phyloP scores from a whole-genome alignment of 2,888 invertebrate species.

The Alloscopus bannaensis region DNA sequence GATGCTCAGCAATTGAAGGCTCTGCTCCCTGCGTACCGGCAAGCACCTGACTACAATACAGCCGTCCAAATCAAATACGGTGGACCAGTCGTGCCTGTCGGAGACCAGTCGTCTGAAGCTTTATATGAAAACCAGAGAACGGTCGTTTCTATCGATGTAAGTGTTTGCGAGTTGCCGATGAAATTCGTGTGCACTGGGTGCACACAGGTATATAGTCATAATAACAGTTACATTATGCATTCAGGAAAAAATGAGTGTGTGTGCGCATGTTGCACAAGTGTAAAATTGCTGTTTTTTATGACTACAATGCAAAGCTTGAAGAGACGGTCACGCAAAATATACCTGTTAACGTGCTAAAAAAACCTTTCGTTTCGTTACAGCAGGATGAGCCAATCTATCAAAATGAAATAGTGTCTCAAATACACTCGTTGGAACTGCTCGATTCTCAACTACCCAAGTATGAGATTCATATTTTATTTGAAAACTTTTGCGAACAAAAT shows the following conservation, averaged over 20 bases:
- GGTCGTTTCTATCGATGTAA: constrained; percentile 55
- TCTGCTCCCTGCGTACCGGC: constrained; percentile 88
- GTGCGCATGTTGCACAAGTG: neutral
- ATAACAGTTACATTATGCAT: too few relatives aligned
- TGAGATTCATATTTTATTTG: constrained; percentile 11
- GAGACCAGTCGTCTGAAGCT: constrained; percentile 73
- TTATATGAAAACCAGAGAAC: constrained; percentile 68
- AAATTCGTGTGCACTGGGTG: constrained; percentile 3
- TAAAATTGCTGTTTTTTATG: neutral
- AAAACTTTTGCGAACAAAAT: too few relatives aligned
- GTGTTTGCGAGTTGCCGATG: too few relatives aligned
- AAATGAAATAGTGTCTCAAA: constrained; percentile 72
- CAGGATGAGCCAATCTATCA: constrained; percentile 72
- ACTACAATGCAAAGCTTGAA: neutral
- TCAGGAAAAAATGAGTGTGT: too few relatives aligned
- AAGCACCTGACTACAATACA: constrained; percentile 96
- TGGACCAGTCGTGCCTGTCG: constrained; percentile 75
- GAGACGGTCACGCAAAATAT: neutral
- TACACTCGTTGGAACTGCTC: constrained; percentile 71
- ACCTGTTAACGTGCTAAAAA: too few relatives aligned
- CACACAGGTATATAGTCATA: too few relatives aligned
- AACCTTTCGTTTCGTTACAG: constrained; percentile 26
- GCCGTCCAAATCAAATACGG: constrained; percentile 85
- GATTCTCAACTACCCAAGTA: constrained; percentile 62
- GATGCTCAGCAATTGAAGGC: constrained; percentile 74